A percentile compares a stretch with the other conserved stretches of the same genome.
Evolutionary conservation across 2,113 vertebrate species (phyloP).

Genomic region (Anthoscopus minutus): DNA sequence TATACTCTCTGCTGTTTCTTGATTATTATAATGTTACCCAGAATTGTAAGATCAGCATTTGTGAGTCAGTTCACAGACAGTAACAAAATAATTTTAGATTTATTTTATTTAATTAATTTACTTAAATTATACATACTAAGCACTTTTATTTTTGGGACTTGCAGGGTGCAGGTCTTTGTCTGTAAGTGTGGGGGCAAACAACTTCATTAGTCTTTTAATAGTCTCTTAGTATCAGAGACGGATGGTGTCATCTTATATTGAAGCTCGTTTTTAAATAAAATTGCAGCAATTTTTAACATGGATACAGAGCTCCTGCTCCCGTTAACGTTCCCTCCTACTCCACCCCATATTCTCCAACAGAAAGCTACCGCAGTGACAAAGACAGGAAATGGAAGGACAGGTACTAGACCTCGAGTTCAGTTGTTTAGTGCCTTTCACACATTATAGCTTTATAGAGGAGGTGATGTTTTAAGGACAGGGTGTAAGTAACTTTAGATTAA

Average conservation of each 20-base stretch:
- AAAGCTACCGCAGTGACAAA: background rate
- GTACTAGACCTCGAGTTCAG: background rate
- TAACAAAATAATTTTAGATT: background rate
- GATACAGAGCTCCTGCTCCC: background rate
- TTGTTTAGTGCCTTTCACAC: background rate
- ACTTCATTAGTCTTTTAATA: conserved; percentile 20
- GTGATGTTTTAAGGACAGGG: background rate
- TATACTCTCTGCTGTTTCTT: background rate
- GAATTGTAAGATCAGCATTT: background rate
- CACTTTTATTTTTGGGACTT: conserved; percentile 7
- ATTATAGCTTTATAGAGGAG: background rate
- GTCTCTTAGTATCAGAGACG: background rate
- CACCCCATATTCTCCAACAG: background rate
- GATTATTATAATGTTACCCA: background rate
- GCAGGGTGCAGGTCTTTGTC: background rate
- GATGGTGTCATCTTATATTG: background rate
- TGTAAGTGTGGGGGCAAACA: background rate
- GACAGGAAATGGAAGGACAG: background rate
- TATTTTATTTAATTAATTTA: conserved; percentile 34
- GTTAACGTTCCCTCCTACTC: conserved; percentile 11
- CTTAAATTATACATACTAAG: background rate
- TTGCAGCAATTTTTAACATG: background rate
- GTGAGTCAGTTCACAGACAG: conserved; percentile 31
- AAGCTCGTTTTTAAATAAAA: conserved; percentile 1
- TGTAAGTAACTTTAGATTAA: background rate